Evolutionary conservation across 2,797 vertebrate genomes (phyloP), one percentile per base, ranked within the genome.

Genomic region (Alfaro cultratus): DNA sequence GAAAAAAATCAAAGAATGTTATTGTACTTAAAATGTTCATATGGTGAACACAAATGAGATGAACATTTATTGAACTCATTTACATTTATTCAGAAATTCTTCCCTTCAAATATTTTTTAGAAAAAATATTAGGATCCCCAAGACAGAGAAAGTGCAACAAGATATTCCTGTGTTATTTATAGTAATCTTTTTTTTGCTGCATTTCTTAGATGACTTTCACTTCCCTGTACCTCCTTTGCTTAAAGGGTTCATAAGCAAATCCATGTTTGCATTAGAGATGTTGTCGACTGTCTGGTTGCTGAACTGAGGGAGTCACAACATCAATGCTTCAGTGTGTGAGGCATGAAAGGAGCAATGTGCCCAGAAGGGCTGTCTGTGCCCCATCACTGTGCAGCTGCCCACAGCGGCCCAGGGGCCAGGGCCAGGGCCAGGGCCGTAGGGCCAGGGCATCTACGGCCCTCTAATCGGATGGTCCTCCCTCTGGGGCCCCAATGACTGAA

Each of bases 331-430:
- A 94, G 93, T 95, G 95, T 96, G 85, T 80, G 74, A 76, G 85
- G 90, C 87, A 94, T 94, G 93, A 94, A 95, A 92, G 89, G 87
- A 88, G 94, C 88, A 93, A 94, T 95, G 95, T 94, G 93, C 88
- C 91, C 87, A 95, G 91, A 94, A 94, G 92, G 93, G 88, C 85
- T 93, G 91, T 93, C 82, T 95, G 89, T 94, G 91, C 89, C 90
- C 85, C 81, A 73, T 88, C 71, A 60, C 91, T 78, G 79, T 84
- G 94, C 91, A 94, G 93, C 94, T 95, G 94, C 91, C n/a, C n/a
- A n/a, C n/a, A n/a, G n/a, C n/a, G n/a, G n/a, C n/a, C n/a, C n/a
- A n/a, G n/a, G n/a, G n/a, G n/a, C n/a, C n/a, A n/a, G n/a, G n/a
- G n/a, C n/a, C n/a, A n/a, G n/a, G 88, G 83, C 47, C 16, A 5